Conservation (phyloP, 2,888 invertebrate genomes). For the Sphecodes monilicornis region DNA sequence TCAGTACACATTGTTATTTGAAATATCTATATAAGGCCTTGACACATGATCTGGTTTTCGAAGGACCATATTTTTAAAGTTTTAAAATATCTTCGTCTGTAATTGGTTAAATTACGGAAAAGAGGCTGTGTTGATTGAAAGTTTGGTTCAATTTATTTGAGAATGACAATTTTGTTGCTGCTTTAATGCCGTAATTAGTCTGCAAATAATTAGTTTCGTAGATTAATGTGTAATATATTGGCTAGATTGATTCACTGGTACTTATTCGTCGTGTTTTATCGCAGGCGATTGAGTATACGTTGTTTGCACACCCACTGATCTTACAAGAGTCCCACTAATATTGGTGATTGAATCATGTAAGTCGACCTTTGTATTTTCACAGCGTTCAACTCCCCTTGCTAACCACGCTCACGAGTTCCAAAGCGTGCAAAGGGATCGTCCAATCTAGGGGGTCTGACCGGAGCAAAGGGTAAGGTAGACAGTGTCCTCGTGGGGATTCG, state of each 20-base stretch:
- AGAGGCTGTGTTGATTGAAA: too few species aligned
- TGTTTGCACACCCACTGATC: conserved; percentile 37
- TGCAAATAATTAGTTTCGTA: background rate
- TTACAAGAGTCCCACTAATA: conserved; percentile 24
- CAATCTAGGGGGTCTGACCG: conserved; percentile 38
- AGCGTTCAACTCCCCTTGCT: conserved; percentile 30
- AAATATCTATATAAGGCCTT: too few species aligned
- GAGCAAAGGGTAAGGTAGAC: conserved; percentile 59
- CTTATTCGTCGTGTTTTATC: conserved; percentile 18
- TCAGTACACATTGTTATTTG: too few species aligned
- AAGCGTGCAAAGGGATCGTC: conserved; percentile 45
- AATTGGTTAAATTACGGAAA: too few species aligned
- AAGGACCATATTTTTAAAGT: background rate
- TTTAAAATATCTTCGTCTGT: too few species aligned
- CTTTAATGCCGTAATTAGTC: background rate
- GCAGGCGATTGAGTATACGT: conserved; percentile 4
- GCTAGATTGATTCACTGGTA: background rate
- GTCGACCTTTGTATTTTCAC: conserved; percentile 46
- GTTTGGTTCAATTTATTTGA: background rate
- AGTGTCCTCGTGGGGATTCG: conserved; percentile 63
- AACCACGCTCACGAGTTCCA: conserved; percentile 19
- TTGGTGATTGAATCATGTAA: conserved; percentile 48
- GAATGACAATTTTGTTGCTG: accelerated
- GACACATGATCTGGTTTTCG: too few species aligned
- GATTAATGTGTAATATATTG: background rate